Percentiles rank a stretch among this genome's conserved stretches.
phyloP scores from a whole-genome alignment of 1,140 invertebrate genomes.

The Euura saliciscinereae region DNA sequence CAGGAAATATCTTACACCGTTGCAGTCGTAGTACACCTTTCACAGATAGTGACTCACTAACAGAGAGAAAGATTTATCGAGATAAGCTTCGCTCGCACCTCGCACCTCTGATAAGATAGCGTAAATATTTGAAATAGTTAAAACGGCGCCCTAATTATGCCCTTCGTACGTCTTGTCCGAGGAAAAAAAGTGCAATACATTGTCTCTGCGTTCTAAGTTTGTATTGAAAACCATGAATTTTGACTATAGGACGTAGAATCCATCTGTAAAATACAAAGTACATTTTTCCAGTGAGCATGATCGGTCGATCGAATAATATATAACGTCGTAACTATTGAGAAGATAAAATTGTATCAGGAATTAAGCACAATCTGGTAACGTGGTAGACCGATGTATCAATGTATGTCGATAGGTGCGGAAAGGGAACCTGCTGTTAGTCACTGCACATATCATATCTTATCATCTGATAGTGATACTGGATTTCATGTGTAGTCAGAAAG shows the following conservation, averaged over 20 bases:
- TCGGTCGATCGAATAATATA: too few relatives aligned
- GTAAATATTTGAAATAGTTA: not conserved
- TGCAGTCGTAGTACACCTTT: not conserved
- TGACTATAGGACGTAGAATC: too few relatives aligned
- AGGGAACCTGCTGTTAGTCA: slow-evolving; percentile 41
- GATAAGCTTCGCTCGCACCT: not conserved
- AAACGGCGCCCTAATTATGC: too few relatives aligned
- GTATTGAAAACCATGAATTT: too few relatives aligned
- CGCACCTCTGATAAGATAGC: not conserved
- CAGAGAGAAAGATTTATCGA: not conserved
- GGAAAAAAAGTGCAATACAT: too few relatives aligned
- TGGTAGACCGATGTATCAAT: not conserved
- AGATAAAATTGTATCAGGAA: too few relatives aligned
- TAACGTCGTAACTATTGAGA: too few relatives aligned
- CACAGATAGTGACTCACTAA: not conserved
- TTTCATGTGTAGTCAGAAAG: slow-evolving; percentile 43
- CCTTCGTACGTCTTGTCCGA: too few relatives aligned
- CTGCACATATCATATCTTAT: slow-evolving; percentile 48
- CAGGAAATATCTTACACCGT: not conserved
- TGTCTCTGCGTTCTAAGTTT: too few relatives aligned
- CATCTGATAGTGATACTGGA: slow-evolving; percentile 48
- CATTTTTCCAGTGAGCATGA: too few relatives aligned
- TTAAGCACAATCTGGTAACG: too few relatives aligned
- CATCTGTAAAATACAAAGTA: too few relatives aligned
- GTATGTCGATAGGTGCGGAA: not conserved